A percentile compares a stretch with the other conserved stretches of the same genome.
Evolutionary conservation across 1,140 invertebrate genomes (phyloP).

Genomic region (Holotrichia oblita): DNA sequence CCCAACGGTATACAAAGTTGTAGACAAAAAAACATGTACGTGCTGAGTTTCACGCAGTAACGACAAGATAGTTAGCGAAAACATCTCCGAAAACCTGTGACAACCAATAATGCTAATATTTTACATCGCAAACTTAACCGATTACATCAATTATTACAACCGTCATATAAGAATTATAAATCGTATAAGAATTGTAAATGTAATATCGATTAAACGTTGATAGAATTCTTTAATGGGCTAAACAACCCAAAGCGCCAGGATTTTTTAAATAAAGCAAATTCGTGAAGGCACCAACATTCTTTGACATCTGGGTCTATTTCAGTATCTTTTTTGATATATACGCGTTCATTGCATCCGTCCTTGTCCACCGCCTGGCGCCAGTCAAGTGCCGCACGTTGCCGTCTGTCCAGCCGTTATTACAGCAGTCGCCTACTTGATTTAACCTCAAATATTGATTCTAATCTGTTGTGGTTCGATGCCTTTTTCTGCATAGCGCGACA

Average conservation of each 20-base stretch:
- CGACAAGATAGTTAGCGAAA: not conserved
- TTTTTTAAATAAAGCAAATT: conserved; percentile 10
- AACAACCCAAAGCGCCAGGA: not conserved
- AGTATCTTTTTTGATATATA: conserved; percentile 1
- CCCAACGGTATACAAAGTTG: not conserved
- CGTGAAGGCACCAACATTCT: conserved; percentile 3
- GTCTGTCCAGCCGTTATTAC: conserved; percentile 36
- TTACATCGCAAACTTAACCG: not conserved
- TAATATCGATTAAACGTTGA: not conserved
- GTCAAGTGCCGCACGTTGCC: conserved; percentile 40
- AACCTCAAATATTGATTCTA: conserved; percentile 45
- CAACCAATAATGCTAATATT: not conserved
- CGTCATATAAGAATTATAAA: not conserved
- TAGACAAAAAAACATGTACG: not conserved
- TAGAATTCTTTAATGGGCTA: not conserved
- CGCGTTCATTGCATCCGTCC: conserved; percentile 9
- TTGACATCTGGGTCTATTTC: conserved; percentile 20
- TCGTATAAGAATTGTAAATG: not conserved
- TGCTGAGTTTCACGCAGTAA: not conserved
- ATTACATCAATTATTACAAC: not conserved
- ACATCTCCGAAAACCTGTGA: not conserved
- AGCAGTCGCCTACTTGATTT: conserved; percentile 40
- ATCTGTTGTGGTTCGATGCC: conserved; percentile 30
- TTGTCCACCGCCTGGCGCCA: conserved; percentile 40
- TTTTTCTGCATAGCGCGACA: conserved; percentile 19